A percentile compares a stretch with the other conserved stretches of the same genome.
phyloP scores from a whole-genome alignment of 2,888 invertebrate genomes.

The Watsonalla cultraria region DNA sequence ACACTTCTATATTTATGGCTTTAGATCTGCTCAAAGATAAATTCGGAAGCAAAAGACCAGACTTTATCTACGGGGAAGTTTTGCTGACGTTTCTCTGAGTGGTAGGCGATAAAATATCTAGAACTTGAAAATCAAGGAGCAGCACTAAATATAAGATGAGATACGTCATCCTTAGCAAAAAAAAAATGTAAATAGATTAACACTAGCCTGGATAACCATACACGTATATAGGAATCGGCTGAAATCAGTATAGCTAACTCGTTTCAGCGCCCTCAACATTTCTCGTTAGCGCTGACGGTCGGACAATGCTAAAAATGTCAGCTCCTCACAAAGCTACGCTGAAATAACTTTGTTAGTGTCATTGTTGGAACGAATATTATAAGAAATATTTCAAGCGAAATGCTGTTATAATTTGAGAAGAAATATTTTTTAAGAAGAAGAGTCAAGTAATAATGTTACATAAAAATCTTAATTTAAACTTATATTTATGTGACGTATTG shows the following conservation, averaged over 20 bases:
- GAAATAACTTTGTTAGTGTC: constrained; percentile 34
- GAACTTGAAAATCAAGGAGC: too few species aligned
- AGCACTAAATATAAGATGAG: too few species aligned
- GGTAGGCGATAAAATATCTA: too few species aligned
- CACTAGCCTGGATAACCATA: not conserved
- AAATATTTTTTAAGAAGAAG: not conserved
- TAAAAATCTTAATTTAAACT: too few species aligned
- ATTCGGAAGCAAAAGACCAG: too few species aligned
- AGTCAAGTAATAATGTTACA: too few species aligned
- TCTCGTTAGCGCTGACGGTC: constrained; percentile 21
- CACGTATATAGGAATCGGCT: not conserved
- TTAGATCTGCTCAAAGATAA: too few species aligned
- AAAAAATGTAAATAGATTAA: not conserved
- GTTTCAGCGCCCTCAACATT: constrained; percentile 10
- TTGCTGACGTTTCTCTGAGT: too few species aligned
- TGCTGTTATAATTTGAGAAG: not conserved
- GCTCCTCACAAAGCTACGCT: constrained; percentile 20
- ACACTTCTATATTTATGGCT: too few species aligned
- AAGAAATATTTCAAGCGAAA: constrained; percentile 6
- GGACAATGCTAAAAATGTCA: constrained; percentile 34
- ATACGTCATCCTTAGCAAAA: too few species aligned
- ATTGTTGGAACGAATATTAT: constrained; percentile 28
- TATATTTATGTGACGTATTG: too few species aligned
- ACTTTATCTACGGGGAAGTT: too few species aligned
- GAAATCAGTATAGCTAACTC: not conserved